Base-by-base conservation (phyloP, 1,140 invertebrate species). In the Penaeus japonicus region DNA sequence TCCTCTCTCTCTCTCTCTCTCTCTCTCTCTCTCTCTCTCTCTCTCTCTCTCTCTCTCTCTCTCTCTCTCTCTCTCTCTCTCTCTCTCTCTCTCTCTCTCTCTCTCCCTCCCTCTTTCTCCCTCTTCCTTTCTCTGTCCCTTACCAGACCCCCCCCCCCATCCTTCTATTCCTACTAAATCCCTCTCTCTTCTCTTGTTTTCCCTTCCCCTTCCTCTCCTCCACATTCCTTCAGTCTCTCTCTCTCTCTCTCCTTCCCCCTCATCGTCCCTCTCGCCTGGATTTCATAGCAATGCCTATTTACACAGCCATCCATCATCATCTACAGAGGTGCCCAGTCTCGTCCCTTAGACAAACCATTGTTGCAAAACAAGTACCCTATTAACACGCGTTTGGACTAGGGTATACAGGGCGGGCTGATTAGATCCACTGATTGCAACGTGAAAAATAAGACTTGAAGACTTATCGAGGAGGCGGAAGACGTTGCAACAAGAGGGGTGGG, bases 191-290 rank as follows among this genome's bases (percentile, higher is more conserved):
- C 20, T 20, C 77, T 79, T 22, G 24, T 47, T 80, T 47, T 80
- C 79, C 55, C 79, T 80, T 47, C 55, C 54, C 30, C 79, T 81
- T 22, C 57, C 54, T 57, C 54, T 57, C 79, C 57, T 47, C 54
- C 78, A 53, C 78, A 20, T 7, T 80, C 78, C 54, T 47, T 80
- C 78, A 53, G 35, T 80, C 18, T 82, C 79, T 81, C 39, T 81
- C 79, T 57, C 79, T 55, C 39, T 59, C 79, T 82, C 79, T 59
- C 47, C 57, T 57, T 57, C 39, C 12, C 27, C 27, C 27, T 73
- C 35, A 18, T 32, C 4, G 70, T 47, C 47, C 27, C 27, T 30
- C 70, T 2, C 27, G 27, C 27, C 20, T 73, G 27, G 4, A 32
- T 7, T 32, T 73, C 35, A 27, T 73, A 18, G 27, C 27, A 73